These are phyloP conservation scores for Ctenosaura bakeri DNA, from an alignment of 2,797 vertebrate species.

Conservation along the genomic window DNA sequence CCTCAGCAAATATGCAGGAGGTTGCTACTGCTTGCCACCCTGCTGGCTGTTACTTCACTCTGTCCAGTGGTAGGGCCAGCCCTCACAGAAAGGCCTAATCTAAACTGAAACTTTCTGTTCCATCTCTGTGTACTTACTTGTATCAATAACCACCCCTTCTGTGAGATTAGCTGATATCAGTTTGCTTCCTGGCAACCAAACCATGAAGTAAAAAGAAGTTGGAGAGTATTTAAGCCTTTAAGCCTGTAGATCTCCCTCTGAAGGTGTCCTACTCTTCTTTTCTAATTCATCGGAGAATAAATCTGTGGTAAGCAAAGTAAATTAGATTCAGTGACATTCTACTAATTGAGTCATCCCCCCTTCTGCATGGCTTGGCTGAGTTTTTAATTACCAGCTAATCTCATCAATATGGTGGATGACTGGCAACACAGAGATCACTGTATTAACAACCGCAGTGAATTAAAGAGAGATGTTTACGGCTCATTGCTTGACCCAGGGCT, in stretches of 20 bases:
- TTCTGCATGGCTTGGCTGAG: constrained; percentile 86
- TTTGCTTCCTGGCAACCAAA: constrained; percentile 46
- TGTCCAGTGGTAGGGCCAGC: neutral
- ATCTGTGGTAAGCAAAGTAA: constrained; percentile 88
- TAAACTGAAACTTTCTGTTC: neutral
- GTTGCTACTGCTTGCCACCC: no score
- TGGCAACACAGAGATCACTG: constrained; percentile 75
- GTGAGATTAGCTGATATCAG: neutral
- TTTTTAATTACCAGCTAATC: constrained; percentile 98
- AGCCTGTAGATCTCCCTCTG: constrained; percentile 69
- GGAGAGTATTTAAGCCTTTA: constrained; percentile 69
- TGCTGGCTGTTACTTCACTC: neutral
- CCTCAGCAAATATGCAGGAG: no score
- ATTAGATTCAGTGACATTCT: constrained; percentile 94
- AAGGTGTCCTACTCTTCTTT: constrained; percentile 78
- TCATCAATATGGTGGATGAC: constrained; percentile 91
- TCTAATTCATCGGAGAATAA: constrained; percentile 82
- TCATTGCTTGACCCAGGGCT: constrained; percentile 59
- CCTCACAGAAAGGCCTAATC: neutral
- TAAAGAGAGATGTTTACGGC: constrained; percentile 52
- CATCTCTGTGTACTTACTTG: neutral
- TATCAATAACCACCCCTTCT: neutral
- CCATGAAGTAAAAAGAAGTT: constrained; percentile 36
- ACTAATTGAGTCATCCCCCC: constrained; percentile 93
- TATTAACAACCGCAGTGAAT: constrained; percentile 41